Evolutionary conservation across 2,113 vertebrate species (phyloP).

Genomic region (Antigone vipio): DNA sequence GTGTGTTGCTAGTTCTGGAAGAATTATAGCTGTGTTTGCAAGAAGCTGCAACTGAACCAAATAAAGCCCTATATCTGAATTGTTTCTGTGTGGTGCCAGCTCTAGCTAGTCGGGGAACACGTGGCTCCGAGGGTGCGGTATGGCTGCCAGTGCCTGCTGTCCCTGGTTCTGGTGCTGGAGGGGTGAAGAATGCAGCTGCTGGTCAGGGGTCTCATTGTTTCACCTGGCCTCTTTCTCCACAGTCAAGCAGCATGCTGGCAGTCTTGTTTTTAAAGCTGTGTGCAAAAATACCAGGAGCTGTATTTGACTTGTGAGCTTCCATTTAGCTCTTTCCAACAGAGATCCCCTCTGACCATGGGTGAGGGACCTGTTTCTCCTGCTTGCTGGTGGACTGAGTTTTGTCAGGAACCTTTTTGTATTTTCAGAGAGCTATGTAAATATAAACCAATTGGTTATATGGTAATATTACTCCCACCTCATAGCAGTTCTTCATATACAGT

Average conservation of each 20-base stretch:
- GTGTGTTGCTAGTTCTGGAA: not conserved
- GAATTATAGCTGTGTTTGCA: not conserved
- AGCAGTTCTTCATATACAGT: not conserved
- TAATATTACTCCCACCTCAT: not conserved
- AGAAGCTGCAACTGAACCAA: not conserved
- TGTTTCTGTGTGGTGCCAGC: not conserved
- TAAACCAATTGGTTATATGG: not conserved
- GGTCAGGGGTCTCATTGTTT: not conserved
- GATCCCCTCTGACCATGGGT: not conserved
- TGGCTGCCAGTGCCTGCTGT: not conserved
- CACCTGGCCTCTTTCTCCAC: not conserved
- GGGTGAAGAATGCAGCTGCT: not conserved
- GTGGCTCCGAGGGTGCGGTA: not conserved
- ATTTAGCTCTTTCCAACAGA: not conserved
- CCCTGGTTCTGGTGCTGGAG: not conserved
- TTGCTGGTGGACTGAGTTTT: not conserved
- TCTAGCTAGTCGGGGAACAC: accelerated
- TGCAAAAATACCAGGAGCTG: not conserved
- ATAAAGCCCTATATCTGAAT: not conserved
- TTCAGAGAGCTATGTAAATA: not conserved
- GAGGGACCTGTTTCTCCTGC: not conserved
- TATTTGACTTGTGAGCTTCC: not conserved
- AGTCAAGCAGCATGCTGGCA: not conserved
- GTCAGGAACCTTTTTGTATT: not conserved
- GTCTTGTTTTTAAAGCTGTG: not conserved